Base-by-base conservation (phyloP, 2,797 vertebrate species). In the Pogonophryne albipinna region DNA sequence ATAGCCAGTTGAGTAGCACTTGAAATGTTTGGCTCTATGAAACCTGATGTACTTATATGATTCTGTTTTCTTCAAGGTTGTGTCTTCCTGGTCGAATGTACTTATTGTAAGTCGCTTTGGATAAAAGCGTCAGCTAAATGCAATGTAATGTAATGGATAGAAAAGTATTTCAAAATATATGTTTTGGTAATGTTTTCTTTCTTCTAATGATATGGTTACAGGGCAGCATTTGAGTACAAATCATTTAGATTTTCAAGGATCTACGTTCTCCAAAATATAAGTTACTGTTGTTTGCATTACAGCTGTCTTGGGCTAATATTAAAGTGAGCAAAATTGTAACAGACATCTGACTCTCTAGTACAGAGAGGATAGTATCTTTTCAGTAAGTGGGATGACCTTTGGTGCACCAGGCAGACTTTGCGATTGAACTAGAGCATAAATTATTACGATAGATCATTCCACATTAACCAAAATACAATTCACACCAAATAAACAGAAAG, bases 101-200 rank as follows among this genome's bases (percentile, higher is more conserved):
- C n/a, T n/a, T n/a, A n/a, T n/a, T n/a, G n/a, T n/a, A n/a, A n/a
- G n/a, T n/a, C n/a, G n/a, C n/a, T n/a, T n/a, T n/a, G n/a, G n/a
- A n/a, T n/a, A n/a, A n/a, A n/a, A n/a, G n/a, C n/a, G n/a, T n/a
- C n/a, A n/a, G n/a, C n/a, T n/a, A n/a, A n/a, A n/a, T n/a, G n/a
- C n/a, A n/a, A n/a, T n/a, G n/a, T n/a, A n/a, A n/a, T n/a, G n/a
- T n/a, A n/a, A n/a, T n/a, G n/a, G 11, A 61, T 71, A 85, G 73
- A 83, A 87, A 80, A 85, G 64, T 51, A 45, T 72, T 64, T 65
- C 6, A 81, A 89, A 82, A 87, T 82, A 83, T 66, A 67, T 31
- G 49, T 62, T 50, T 57, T 69, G n/a, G 57, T 59, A 31, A 56
- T 70, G 52, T 73, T 51, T 66, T 10, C 63, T 80, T 27, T 68